Percentiles rank a stretch among this genome's conserved stretches.
These are phyloP conservation scores for Naso thynnoides DNA, from an alignment of 2,797 vertebrate genomes.

Conservation along the genomic window DNA sequence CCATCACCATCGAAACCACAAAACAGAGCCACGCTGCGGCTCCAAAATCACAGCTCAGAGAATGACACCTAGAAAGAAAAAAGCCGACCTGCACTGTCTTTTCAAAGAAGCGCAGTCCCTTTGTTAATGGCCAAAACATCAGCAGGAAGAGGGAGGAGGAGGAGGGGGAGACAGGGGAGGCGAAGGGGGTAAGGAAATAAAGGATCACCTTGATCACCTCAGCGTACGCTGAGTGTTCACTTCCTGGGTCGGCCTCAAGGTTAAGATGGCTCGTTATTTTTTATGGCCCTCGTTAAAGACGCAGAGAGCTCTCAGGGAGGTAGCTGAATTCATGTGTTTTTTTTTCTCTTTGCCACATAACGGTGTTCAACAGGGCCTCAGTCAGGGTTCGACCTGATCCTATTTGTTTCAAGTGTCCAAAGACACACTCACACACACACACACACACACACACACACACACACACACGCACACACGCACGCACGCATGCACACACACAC, in stretches of 20 bases:
- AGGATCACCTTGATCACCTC: conserved; percentile 64
- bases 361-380: conserved; percentile 44
- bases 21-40: conserved; percentile 23
- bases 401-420: conserved; percentile 46
- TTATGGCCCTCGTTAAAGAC: conserved; percentile 66
- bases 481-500: conserved; percentile 9
- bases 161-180: not conserved
- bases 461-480: conserved; percentile 10
- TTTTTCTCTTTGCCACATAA: conserved; percentile 5
- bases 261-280: conserved; percentile 76
- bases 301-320: conserved; percentile 20
- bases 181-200: conserved; percentile 7
- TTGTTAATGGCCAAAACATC: conserved; percentile 32
- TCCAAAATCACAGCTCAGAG: conserved; percentile 17
- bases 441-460: conserved; percentile 16
- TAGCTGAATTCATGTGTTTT: conserved; percentile 25
- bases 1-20: conserved; percentile 48
- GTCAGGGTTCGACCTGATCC: conserved; percentile 48
- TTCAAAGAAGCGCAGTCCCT: conserved; percentile 1
- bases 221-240: conserved; percentile 41
- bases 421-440: conserved; percentile 16
- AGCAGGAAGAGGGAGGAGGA: not conserved
- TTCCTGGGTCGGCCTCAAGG: conserved; percentile 65
- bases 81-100: conserved; percentile 22
- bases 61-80: conserved; percentile 21